Conservation (phyloP, 2,113 vertebrate species). For the Bufo gargarizans region DNA sequence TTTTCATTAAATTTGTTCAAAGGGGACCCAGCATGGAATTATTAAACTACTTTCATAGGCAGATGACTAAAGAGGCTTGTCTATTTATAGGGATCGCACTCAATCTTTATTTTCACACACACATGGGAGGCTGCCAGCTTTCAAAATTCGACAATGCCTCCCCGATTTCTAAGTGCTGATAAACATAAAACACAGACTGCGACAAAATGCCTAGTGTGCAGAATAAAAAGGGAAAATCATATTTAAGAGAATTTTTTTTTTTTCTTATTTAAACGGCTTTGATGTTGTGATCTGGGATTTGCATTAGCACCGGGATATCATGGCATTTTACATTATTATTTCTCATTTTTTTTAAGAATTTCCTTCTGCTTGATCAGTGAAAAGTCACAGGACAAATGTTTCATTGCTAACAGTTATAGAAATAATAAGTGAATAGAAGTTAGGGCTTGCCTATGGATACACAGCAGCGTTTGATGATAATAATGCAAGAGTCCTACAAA, state of each 20-base stretch:
- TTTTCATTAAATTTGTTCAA: constrained; percentile 81
- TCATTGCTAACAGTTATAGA: background rate
- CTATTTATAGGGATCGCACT: constrained; percentile 71
- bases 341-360: background rate
- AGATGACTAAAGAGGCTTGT: constrained; percentile 70
- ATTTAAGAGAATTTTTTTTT: constrained; percentile 30
- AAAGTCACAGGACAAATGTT: background rate
- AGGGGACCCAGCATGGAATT: constrained; percentile 75
- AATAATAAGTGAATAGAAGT: background rate
- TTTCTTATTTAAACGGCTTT: constrained; percentile 12
- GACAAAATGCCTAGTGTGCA: constrained; percentile 41
- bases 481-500: background rate
- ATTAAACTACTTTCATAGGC: constrained; percentile 72
- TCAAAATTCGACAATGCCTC: constrained; percentile 29
- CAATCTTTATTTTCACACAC: constrained; percentile 61
- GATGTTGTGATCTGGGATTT: background rate
- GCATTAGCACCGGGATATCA: background rate
- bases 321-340: background rate
- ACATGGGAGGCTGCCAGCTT: constrained; percentile 37
- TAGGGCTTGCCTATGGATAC: background rate
- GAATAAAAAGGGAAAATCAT: constrained; percentile 35
- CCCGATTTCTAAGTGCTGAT: constrained; percentile 29
- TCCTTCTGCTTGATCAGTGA: background rate
- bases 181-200: constrained; percentile 49
- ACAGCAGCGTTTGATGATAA: background rate